Base-by-base conservation (phyloP, 2,113 vertebrate species). In the Ptychochromis oligacanthus region DNA sequence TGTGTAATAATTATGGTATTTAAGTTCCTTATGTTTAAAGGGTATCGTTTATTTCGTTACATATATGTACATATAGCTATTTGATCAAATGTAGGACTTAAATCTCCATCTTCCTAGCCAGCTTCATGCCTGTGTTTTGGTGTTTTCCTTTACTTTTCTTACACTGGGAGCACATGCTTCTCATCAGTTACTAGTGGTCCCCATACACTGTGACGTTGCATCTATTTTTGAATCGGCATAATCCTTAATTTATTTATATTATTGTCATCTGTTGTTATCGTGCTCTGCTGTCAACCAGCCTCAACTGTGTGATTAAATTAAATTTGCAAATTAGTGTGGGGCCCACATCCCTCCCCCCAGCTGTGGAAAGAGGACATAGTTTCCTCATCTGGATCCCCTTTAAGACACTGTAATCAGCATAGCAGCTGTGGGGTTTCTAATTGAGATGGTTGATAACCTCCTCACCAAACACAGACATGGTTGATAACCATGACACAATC, bases 361-460 rank as follows among this genome's bases (percentile, higher is more conserved):
- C 84, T 81, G 88, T 86, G 81, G 87, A 88, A 58, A 79, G 74
- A 60, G 77, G 83, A 87, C 87, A 87, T 88, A 86, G 43, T 91
- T 88, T 79, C 78, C 76, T 92, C 90, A 93, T 94, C 92, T 93
- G 93, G 93, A 93, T 93, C 75, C 89, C 89, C 83, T 95, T 94
- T 91, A 79, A 80, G 70, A 83, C 77, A 55, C 87, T 88, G 88
- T 92, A 93, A 94, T 94, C 90, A 93, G 84, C 77, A 83, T 61
- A 91, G 89, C 89, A 89, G 87, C 88, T 87, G 91, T 85, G 87
- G 89, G 85, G 40, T 88, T 92, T 91, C 83, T 93, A 93, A 94
- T 93, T 92, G 92, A 93, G 92, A 94, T 74, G 84, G 91, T 91
- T 86, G 92, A 94, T 95, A 95, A 94, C 91, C 89, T 87, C 91